A percentile compares a stretch with the other conserved stretches of the same genome.
These are phyloP conservation scores for Drosophila ananassae DNA, from an alignment of 1,140 invertebrate species.

Conservation along the genomic window DNA sequence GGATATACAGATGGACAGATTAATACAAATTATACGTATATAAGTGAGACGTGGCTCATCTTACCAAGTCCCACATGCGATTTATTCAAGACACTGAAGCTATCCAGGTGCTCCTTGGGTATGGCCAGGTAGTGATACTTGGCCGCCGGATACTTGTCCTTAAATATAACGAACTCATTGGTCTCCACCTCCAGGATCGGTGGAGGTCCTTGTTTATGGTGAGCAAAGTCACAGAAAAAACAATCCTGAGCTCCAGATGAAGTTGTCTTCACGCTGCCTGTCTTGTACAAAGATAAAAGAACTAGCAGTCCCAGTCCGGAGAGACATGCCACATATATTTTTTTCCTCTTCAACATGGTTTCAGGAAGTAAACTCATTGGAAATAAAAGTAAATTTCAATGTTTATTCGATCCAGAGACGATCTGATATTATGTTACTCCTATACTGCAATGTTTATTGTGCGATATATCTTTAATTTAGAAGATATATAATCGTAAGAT, in stretches of 20 bases:
- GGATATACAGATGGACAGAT: not conserved
- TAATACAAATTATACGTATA: not conserved
- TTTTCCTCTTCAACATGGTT: slow-evolving; percentile 3
- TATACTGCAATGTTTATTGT: not conserved
- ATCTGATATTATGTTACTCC: not conserved
- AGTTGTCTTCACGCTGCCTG: not conserved
- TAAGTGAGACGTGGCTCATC: slow-evolving; percentile 39
- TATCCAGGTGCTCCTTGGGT: slow-evolving; percentile 90
- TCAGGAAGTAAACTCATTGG: not conserved
- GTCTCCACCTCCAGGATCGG: slow-evolving; percentile 88
- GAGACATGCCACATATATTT: slow-evolving; percentile 26
- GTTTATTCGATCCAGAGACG: not conserved
- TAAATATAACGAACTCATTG: slow-evolving; percentile 91
- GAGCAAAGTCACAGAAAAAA: slow-evolving; percentile 90
- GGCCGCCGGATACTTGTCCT: slow-evolving; percentile 93
- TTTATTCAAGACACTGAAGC: slow-evolving; percentile 88
- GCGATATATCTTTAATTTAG: not conserved
- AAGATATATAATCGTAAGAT: not conserved
- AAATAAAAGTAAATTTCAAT: not conserved
- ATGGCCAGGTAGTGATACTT: slow-evolving; percentile 92
- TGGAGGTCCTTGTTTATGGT: slow-evolving; percentile 85
- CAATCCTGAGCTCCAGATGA: slow-evolving; percentile 66
- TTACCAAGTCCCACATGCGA: slow-evolving; percentile 89
- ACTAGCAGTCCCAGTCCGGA: slow-evolving; percentile 20
- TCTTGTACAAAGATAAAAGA: slow-evolving; percentile 26